Base-by-base conservation (phyloP, 2,888 invertebrate genomes). In the Leucophenga montana region DNA sequence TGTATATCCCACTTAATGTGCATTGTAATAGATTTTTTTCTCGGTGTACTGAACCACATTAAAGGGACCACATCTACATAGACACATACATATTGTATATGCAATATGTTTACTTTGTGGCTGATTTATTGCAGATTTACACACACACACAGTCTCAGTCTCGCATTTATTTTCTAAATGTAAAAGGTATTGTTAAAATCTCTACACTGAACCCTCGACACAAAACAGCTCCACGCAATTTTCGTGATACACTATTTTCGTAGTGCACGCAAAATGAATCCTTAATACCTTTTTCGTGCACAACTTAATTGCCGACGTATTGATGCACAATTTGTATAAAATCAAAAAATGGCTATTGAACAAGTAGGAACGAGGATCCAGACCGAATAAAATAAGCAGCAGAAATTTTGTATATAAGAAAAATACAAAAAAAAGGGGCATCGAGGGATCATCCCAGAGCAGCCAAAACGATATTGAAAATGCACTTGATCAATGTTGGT, bases 211-310 rank as follows among this genome's bases (percentile, higher is more conserved):
- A 61, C 59, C 27, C 57, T 39, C n/a, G 8, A 3, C 31, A 27
- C 57, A 57, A 57, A 39, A 5, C 22, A 71, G 75, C 73, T 75
- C 31, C 82, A 80, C 78, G 78, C 81, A 81, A 83, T 75, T 77
- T 77, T 76, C 77, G 68, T 74, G 77, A 71, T 65, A 74, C 71
- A 75, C 79, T 79, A 79, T 79, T 82, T 78, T 79, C 75, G 61
- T 16, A 39, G 61, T 79, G 83, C 50, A 50, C 50, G 50, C 50
- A 50, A 39, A 39, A 39, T 39, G 31, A 9, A 81, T 80, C 83
- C 75, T 73, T 83, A 83, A 82, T 82, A 80, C 78, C 82, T 75
- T 82, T 78, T 82, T 82, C 81, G 81, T 82, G 81, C 77, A 54
- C 77, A 79, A 79, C 79, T 77, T 83, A 83, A 82, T 81, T 81